Conservation (phyloP, 1,140 invertebrate species). For the Adoxophyes honmai region DNA sequence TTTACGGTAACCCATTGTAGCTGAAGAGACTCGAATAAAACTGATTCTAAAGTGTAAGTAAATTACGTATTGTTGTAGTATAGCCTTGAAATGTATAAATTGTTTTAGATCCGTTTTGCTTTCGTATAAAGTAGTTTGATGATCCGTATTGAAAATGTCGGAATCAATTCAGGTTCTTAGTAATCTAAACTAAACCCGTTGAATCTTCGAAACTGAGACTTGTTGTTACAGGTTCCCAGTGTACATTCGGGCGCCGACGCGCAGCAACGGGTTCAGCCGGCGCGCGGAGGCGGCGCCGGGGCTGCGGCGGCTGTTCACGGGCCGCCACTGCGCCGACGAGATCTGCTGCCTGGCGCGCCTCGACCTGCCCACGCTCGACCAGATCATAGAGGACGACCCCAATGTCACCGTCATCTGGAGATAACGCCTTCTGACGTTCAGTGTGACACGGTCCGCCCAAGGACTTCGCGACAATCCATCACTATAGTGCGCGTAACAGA, state of each 20-base stretch:
- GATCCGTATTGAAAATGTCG: too few species aligned
- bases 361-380: constrained; percentile 88
- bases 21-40: too few species aligned
- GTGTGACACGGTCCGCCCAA: too few species aligned
- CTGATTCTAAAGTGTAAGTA: too few species aligned
- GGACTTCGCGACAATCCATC: background rate
- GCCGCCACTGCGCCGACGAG: constrained; percentile 89
- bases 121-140: too few species aligned
- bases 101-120: too few species aligned
- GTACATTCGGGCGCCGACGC: constrained; percentile 61
- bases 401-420: constrained; percentile 92
- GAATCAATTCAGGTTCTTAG: too few species aligned
- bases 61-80: too few species aligned
- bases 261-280: constrained; percentile 44
- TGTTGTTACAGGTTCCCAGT: constrained; percentile 79
- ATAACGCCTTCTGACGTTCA: constrained; percentile 57
- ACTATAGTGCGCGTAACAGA: background rate
- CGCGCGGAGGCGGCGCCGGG: constrained; percentile 56
- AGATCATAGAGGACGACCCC: constrained; percentile 90
- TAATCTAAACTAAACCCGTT: too few species aligned
- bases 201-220: constrained; percentile 8
- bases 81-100: too few species aligned
- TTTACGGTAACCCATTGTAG: too few species aligned
- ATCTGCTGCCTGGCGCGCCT: constrained; percentile 93
- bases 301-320: constrained; percentile 86